Evolutionary conservation across 2,888 invertebrate species (phyloP).

Genomic region (Cotesia congregata): DNA sequence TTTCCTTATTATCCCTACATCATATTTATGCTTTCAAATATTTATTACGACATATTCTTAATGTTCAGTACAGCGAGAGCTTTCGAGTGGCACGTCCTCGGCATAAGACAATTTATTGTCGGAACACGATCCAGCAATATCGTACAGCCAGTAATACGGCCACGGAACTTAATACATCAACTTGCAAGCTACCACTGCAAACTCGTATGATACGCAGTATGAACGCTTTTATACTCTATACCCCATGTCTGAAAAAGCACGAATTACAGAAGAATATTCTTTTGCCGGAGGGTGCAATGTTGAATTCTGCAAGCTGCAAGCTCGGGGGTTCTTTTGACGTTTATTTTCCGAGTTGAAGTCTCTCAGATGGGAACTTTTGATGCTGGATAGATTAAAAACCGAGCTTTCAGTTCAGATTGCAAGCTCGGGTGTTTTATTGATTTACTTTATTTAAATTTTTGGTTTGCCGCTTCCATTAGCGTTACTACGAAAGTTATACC

Average conservation of each 20-base stretch:
- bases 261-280: no score
- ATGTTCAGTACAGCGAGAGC: not conserved
- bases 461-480: not conserved
- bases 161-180: constrained; percentile 23
- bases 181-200: not conserved
- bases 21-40: not conserved
- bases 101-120: constrained; percentile 51
- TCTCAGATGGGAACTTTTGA: no score
- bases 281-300: not conserved
- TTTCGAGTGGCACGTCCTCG: constrained; percentile 17
- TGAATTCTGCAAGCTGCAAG: not conserved
- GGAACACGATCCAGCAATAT: constrained; percentile 46
- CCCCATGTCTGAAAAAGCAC: no score
- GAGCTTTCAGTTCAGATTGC: no score
- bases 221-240: not conserved
- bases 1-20: not conserved
- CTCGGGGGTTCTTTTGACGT: not conserved
- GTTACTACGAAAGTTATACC: not conserved
- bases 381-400: no score
- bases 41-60: not conserved
- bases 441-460: no score
- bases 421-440: not conserved
- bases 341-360: not conserved
- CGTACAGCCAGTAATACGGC: constrained; percentile 27
- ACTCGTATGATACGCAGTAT: not conserved